Evolutionary conservation across 2,888 invertebrate species (phyloP), one percentile per base, ranked within the genome.

Genomic region (Holacanthella duospinosa): DNA sequence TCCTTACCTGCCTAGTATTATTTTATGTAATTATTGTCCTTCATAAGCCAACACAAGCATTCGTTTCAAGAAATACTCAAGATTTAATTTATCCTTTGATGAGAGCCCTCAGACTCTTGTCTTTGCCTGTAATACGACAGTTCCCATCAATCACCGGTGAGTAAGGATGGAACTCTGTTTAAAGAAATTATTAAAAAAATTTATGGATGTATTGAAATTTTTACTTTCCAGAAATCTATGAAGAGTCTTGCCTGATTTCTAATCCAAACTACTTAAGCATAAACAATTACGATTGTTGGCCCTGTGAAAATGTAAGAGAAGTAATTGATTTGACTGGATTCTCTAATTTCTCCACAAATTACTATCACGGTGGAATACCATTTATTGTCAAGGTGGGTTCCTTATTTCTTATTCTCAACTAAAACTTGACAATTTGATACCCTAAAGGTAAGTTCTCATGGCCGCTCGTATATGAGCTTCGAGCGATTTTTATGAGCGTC

Each of bases 221-320:
- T 74, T 64, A 66, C 43, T 75, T 83, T 77, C 72, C 79, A 84
- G 89, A 86, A 76, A 82, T 85, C 54, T 90, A 92, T 74, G 89
- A 91, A 79, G 90, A 91, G 77, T 86, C 87, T 74, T 92, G 91
- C 76, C 79, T 92, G 43, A 78, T 91, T 71, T 85, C 86, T 75
- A 92, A 92, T 78, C 91, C 91, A 19, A 48, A 48, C 21, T 88
- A 85, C 75, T 92, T 89, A 76, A 83, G 84, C 75, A 84, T 89
- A 12, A 80, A 82, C n/a, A 87, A 88, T 74, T 85, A 90, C 81
- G 89, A 89, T 75, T 91, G 91, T 75, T 87, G 86, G 83, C 89
- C 90, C 0, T 92, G 91, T 74, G 85, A 85, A 74, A 79, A 82
- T 72, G 82, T 88, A 0, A 82, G 82, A 69, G 84, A 84, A 73